Evolutionary conservation across 2,888 invertebrate species (phyloP), one percentile per base, ranked within the genome.

Genomic region (Maniola hyperantus): DNA sequence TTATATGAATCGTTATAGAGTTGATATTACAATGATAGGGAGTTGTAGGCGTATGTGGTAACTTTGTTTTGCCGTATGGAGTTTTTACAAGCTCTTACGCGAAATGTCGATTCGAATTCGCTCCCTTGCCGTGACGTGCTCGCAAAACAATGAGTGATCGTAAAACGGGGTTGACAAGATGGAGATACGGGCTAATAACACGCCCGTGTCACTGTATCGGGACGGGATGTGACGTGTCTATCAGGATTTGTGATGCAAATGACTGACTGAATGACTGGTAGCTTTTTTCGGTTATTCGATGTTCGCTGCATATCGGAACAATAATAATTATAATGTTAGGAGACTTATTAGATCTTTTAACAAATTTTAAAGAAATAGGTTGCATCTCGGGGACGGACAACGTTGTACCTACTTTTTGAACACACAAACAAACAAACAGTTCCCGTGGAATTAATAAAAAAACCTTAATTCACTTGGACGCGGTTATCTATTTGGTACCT

Each of bases 21-120:
- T 71, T 64, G 15, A 73, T 54, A 72, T 78, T 79, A 15, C 66
- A 42, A 39, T 55, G 69, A 15, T 26, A 50, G 11, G 44, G 15
- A 33, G 11, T 60, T 62, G 36, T 58, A 54, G 55, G 68, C 2
- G 51, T 44, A 26, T 11, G 34, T n/a, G n/a, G 20, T 36, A 67
- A 71, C 20, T 50, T 77, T 75, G 85, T 71, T 68, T 73, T 75
- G 73, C 76, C 76, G 79, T 86, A 84, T 85, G 83, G 85, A 87
- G 87, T 91, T 91, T 91, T 91, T 91, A 91, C 87, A 84, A 82
- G 83, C 89, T 85, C 88, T 87, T 87, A 88, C 86, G 80, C 83
- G 86, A 85, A 84, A 90, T 85, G 91, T 90, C 91, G 90, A 91
- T 90, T 87, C 87, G 84, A 83, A 91, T 91, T 74, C 76, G 78